phyloP scores from a whole-genome alignment of 1,140 invertebrate genomes.

The Lutraria rhynchaena region DNA sequence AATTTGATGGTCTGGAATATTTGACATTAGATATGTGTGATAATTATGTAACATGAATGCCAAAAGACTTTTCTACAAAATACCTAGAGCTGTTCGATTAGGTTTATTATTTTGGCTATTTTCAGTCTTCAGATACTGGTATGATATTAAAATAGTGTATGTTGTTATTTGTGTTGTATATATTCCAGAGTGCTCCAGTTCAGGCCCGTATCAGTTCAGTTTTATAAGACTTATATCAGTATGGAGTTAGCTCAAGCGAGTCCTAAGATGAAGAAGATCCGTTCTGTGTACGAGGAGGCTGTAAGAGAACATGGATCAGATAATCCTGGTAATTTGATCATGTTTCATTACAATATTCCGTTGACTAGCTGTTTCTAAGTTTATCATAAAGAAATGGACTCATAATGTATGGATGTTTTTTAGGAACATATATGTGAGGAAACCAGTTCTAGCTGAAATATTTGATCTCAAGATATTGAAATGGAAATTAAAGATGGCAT shows the following conservation, averaged over 20 bases:
- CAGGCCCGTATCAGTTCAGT: constrained; percentile 39
- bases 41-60: too few relatives aligned
- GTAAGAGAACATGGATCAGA: constrained; percentile 37
- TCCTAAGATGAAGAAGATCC: constrained; percentile 40
- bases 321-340: constrained; percentile 15
- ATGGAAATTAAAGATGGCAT: too few relatives aligned
- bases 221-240: constrained; percentile 34
- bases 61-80: too few relatives aligned
- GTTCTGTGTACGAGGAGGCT: constrained; percentile 39
- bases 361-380: not conserved
- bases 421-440: too few relatives aligned
- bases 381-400: too few relatives aligned
- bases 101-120: not conserved
- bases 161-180: too few relatives aligned
- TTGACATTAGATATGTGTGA: too few relatives aligned
- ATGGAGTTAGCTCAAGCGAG: constrained; percentile 45
- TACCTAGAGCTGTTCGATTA: not conserved
- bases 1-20: too few relatives aligned
- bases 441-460: too few relatives aligned
- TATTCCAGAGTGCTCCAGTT: constrained; percentile 21
- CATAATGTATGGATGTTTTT: too few relatives aligned
- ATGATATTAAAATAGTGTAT: too few relatives aligned
- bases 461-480: too few relatives aligned
- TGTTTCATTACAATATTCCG: not conserved
- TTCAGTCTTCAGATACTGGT: not conserved